Conservation (phyloP, 2,888 invertebrate species). For the Druceiella hillmani region DNA sequence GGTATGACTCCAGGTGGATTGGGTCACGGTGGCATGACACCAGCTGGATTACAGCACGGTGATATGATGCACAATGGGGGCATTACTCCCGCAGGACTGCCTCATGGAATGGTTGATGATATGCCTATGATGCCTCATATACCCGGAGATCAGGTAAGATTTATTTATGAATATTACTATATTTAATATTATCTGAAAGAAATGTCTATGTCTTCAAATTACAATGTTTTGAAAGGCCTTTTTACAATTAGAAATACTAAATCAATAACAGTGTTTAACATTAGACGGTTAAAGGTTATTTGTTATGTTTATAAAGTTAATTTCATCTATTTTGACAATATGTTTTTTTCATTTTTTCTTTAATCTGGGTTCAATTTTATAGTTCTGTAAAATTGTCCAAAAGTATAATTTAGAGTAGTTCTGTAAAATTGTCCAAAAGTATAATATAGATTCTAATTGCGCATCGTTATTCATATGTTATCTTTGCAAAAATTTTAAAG, state of each 20-base stretch:
- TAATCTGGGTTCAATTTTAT: no score
- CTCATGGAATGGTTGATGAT: constrained; percentile 33
- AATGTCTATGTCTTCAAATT: not conserved
- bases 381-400: no score
- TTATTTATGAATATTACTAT: not conserved
- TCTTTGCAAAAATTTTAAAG: no score
- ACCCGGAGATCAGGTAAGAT: constrained; percentile 52
- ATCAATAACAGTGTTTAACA: not conserved
- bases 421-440: no score
- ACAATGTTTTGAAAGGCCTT: not conserved
- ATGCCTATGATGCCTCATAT: constrained; percentile 61
- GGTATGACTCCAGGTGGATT: constrained; percentile 32
- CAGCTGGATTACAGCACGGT: constrained; percentile 31
- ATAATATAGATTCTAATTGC: no score
- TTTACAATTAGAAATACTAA: not conserved
- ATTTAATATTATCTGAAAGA: constrained; percentile 6
- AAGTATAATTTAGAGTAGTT: no score
- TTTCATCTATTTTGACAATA: no score
- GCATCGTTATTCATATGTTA: no score
- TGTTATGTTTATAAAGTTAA: no score
- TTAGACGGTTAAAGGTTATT: not conserved
- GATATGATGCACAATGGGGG: constrained; percentile 32
- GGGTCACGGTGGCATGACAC: constrained; percentile 34
- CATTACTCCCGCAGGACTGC: constrained; percentile 24
- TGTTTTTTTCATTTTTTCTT: no score